Percentiles rank a stretch among this genome's conserved stretches.
Conservation (phyloP, 2,888 invertebrate genomes). For the Vanessa cardui region DNA sequence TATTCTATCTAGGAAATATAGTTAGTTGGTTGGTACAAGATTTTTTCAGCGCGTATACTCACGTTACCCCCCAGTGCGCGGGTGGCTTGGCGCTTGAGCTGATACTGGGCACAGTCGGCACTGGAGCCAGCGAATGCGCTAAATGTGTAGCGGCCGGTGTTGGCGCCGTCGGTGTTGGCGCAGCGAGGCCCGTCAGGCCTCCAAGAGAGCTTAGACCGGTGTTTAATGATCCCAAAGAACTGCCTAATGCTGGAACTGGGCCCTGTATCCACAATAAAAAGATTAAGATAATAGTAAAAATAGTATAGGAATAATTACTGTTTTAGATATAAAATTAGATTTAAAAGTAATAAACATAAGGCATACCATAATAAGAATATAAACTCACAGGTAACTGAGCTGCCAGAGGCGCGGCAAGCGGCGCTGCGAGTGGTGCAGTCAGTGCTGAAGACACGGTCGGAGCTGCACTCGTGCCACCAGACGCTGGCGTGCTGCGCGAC, state of each 20-base stretch:
- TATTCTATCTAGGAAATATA: too few relatives aligned
- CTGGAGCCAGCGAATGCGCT: conserved; percentile 77
- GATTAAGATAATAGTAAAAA: neutral
- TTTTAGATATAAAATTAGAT: neutral
- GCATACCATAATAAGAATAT: too few relatives aligned
- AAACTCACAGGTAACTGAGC: conserved; percentile 52
- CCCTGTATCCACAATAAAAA: conserved; percentile 32
- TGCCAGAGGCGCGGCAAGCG: conserved; percentile 47
- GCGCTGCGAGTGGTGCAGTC: conserved; percentile 56
- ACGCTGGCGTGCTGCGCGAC: conserved; percentile 86
- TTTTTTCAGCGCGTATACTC: conserved; percentile 54
- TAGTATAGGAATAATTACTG: too few relatives aligned
- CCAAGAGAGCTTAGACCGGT: conserved; percentile 58
- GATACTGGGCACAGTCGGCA: conserved; percentile 78
- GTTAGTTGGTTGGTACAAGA: neutral
- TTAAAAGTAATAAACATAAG: too few relatives aligned
- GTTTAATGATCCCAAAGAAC: conserved; percentile 59
- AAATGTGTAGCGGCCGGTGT: conserved; percentile 72
- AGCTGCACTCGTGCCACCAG: conserved; percentile 64
- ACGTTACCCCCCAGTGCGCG: conserved; percentile 82
- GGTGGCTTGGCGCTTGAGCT: conserved; percentile 77
- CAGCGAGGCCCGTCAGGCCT: conserved; percentile 63
- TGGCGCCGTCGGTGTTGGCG: conserved; percentile 73
- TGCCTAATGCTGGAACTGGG: conserved; percentile 50
- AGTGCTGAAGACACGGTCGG: conserved; percentile 53